phyloP scores from a whole-genome alignment of 2,797 vertebrate genomes.

The Apogon talboti region DNA sequence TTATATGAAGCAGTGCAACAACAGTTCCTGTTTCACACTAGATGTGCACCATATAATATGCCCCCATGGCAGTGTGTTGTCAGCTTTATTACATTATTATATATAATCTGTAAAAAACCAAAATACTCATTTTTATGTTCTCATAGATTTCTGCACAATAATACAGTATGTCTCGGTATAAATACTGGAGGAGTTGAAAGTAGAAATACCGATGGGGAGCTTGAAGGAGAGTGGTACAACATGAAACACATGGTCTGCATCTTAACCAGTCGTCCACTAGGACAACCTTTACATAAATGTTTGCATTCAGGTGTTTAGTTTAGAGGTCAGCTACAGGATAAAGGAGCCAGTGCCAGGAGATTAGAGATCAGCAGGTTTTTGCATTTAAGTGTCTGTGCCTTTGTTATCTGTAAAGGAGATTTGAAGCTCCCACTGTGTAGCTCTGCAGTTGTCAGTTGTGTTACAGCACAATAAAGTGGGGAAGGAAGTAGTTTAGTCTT shows the following conservation, averaged over 20 bases:
- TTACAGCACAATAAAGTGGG: slow-evolving; percentile 42
- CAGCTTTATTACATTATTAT: too few species aligned
- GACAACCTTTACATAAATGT: slow-evolving; percentile 3
- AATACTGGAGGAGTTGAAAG: not conserved
- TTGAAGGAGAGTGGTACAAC: not conserved
- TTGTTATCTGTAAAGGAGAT: slow-evolving; percentile 44
- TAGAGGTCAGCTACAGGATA: slow-evolving; percentile 15
- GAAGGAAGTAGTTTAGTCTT: slow-evolving; percentile 20
- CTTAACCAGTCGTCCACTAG: not conserved
- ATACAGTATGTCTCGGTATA: not conserved
- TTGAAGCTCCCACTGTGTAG: slow-evolving; percentile 33
- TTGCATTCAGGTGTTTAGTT: slow-evolving; percentile 46
- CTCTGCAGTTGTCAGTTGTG: slow-evolving; percentile 58
- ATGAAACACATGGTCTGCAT: not conserved
- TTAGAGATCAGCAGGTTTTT: slow-evolving; percentile 44
- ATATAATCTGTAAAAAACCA: too few species aligned
- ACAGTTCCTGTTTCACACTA: too few species aligned
- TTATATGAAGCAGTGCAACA: too few species aligned
- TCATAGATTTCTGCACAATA: not conserved
- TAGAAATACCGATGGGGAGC: not conserved
- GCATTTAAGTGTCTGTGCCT: slow-evolving; percentile 22
- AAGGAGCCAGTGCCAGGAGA: slow-evolving; percentile 38
- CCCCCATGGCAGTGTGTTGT: too few species aligned
- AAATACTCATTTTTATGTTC: too few species aligned
- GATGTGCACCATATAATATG: too few species aligned